These are phyloP conservation scores for Endomychus coccineus DNA, from an alignment of 2,888 invertebrate genomes.

Conservation along the genomic window DNA sequence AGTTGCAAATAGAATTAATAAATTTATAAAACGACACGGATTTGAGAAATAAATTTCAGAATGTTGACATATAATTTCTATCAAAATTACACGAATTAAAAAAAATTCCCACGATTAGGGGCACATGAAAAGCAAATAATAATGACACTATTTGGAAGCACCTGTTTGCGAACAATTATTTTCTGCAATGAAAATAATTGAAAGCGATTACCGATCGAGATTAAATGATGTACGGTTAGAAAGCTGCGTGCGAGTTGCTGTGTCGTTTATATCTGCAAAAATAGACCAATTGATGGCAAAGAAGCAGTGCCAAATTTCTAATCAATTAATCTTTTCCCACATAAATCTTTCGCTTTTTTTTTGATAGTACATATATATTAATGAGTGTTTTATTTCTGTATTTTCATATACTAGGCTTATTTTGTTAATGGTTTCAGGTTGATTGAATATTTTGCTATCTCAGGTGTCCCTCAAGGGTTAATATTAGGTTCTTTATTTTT, in stretches of 20 bases:
- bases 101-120: constrained; percentile 17
- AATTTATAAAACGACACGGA: constrained; percentile 19
- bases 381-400: too few relatives aligned
- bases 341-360: too few relatives aligned
- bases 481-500: too few relatives aligned
- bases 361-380: too few relatives aligned
- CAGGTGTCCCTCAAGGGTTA: too few relatives aligned
- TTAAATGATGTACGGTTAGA: constrained; percentile 18
- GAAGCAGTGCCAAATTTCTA: too few relatives aligned
- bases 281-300: too few relatives aligned
- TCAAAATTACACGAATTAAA: constrained; percentile 16
- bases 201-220: constrained; percentile 18
- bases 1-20: constrained; percentile 19
- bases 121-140: constrained; percentile 17
- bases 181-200: constrained; percentile 19
- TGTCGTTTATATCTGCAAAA: constrained; percentile 16
- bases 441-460: too few relatives aligned
- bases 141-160: constrained; percentile 17
- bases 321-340: too few relatives aligned
- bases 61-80: constrained; percentile 15
- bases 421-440: too few relatives aligned
- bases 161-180: constrained; percentile 19
- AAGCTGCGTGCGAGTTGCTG: constrained; percentile 19
- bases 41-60: constrained; percentile 14
- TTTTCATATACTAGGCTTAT: too few relatives aligned